phyloP scores from a whole-genome alignment of 2,113 vertebrate genomes.

The Alligator mississippiensis region DNA sequence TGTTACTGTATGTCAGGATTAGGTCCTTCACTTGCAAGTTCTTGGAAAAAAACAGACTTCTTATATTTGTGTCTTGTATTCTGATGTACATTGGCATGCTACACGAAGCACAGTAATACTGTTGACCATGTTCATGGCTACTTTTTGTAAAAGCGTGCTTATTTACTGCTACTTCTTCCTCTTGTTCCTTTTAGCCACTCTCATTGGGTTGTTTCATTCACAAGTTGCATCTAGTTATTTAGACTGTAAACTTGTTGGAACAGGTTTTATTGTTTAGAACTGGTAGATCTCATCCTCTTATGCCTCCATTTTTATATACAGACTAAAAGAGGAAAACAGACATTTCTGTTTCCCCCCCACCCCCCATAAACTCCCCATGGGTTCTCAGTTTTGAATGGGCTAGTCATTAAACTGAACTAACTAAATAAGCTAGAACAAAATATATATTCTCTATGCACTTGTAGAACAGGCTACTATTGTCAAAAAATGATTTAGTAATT shows the following conservation, averaged over 20 bases:
- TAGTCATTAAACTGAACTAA: constrained; percentile 56
- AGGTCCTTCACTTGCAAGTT: background rate
- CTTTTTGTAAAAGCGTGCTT: background rate
- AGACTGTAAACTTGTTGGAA: background rate
- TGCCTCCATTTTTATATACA: background rate
- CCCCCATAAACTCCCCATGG: background rate
- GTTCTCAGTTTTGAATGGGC: constrained; percentile 53
- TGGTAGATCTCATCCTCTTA: background rate
- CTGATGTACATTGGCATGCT: background rate
- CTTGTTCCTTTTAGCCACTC: background rate
- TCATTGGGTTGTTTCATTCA: background rate
- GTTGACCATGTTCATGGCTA: background rate
- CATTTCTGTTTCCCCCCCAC: background rate
- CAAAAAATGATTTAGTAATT: constrained; percentile 7
- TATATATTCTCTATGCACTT: constrained; percentile 57
- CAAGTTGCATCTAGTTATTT: background rate
- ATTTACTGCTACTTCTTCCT: too few relatives aligned
- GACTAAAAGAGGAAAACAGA: constrained; percentile 13
- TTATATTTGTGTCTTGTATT: background rate
- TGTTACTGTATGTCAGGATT: background rate
- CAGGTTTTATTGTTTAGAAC: background rate
- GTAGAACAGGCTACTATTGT: constrained; percentile 35
- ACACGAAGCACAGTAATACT: background rate
- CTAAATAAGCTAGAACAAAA: constrained; percentile 59
- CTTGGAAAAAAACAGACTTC: background rate